Base-by-base conservation (phyloP, 2,113 vertebrate species). In the Aptenodytes patagonicus region DNA sequence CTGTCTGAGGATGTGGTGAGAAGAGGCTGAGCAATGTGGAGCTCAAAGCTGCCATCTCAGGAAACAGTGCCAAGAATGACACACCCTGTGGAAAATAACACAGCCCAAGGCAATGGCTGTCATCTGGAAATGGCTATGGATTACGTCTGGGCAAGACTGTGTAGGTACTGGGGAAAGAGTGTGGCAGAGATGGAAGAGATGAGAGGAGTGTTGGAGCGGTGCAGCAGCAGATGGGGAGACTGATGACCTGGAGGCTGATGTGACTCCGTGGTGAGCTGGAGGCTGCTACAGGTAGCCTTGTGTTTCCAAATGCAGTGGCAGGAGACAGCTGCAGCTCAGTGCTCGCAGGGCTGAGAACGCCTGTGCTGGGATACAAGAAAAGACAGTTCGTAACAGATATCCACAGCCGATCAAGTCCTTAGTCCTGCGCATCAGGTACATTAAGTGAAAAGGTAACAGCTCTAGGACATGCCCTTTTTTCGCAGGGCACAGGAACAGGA, bases 131-230 rank as follows among this genome's bases (percentile, higher is more conserved):
- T 0, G 3, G 69, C 55, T 34, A 4, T 1, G 2, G 64, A 11
- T 51, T 34, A 11, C 1, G 2, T 31, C 64, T 14, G 49, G 49
- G 57, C 54, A 83, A 62, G 70, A 34, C 44, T 6, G 15, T 15
- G 72, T 38, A 24, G 51, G 49, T 49, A 31, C 61, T 24, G 54
- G 18, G 11, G 54, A 68, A 60, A 10, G 57, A 61, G 32, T 1
- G 3, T 25, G 62, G 55, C 77, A 44, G 40, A 32, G 79, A 7
- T 0, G 8, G 46, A 47, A n/a, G 21, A 31, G 36, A 13, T 6
- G 34, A 54, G 29, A 66, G 44, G 47, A 36, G 46, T 1, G 1
- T 4, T 7, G 38, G 44, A 17, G 64, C 0, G 3, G 49, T 5
- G 12, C 42, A 29, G 32, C 51, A 51, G 68, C 4, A 16, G 40